These are phyloP conservation scores for Osmerus mordax DNA, from an alignment of 2,113 vertebrate species.

Conservation along the genomic window DNA sequence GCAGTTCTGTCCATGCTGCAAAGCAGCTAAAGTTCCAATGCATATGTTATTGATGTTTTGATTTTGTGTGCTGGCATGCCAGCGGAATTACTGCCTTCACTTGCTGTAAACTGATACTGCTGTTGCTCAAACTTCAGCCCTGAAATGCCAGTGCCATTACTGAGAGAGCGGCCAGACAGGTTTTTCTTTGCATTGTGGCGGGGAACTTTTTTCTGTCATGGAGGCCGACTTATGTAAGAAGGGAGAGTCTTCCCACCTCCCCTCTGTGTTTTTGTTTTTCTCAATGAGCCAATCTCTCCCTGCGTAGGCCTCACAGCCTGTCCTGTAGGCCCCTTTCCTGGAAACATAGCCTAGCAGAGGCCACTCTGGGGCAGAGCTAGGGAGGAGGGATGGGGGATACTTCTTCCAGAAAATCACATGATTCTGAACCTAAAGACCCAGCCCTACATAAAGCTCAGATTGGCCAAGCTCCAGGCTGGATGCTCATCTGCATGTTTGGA, in stretches of 20 bases:
- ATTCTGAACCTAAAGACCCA: constrained; percentile 53
- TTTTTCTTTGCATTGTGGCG: constrained; percentile 64
- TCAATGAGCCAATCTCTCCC: constrained; percentile 76
- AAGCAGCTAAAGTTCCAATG: background rate
- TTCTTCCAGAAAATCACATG: constrained; percentile 75
- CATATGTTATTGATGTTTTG: constrained; percentile 7
- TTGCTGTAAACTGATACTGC: constrained; percentile 42
- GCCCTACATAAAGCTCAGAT: constrained; percentile 62
- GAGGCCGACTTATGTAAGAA: constrained; percentile 72
- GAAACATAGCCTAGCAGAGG: constrained; percentile 70
- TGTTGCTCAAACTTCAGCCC: constrained; percentile 32
- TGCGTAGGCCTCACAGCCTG: constrained; percentile 72
- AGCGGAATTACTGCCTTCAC: constrained; percentile 22
- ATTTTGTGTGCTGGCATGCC: constrained; percentile 30
- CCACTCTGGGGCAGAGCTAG: constrained; percentile 67
- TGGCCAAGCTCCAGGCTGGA: constrained; percentile 43
- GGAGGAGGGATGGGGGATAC: constrained; percentile 30
- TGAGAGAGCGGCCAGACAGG: constrained; percentile 48
- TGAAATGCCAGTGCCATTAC: constrained; percentile 24
- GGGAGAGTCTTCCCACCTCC: constrained; percentile 70
- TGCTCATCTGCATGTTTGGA: constrained; percentile 50
- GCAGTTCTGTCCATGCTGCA: background rate
- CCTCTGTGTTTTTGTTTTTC: constrained; percentile 78
- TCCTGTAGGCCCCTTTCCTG: constrained; percentile 78
- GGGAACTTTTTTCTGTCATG: constrained; percentile 52